Evolutionary conservation across 2,888 invertebrate species (phyloP), one percentile per base, ranked within the genome.

Genomic region (Tetheella fluctuosa): DNA sequence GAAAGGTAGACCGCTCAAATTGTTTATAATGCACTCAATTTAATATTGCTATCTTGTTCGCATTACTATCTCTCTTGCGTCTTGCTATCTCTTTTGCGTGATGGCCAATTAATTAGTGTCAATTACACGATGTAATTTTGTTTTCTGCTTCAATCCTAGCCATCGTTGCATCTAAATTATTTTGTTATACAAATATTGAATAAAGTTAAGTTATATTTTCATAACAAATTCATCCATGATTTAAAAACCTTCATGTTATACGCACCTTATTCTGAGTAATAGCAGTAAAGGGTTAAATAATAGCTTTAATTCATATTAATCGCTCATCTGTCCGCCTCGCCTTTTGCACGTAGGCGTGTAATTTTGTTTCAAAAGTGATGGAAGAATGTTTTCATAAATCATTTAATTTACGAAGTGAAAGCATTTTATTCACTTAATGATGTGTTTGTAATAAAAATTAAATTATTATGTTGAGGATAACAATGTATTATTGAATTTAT

Each of bases 291-390:
- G 87, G 86, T 88, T 84, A 77, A 79, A 81, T 88, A 84, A 87
- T 85, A 78, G 80, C 73, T 81, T 81, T 89, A 87, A 88, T 89
- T 84, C 84, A 85, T 84, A 89, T 89, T 85, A 86, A 89, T 88
- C 78, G 81, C 74, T 76, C 78, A 72, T 83, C 82, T 77, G 76
- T 70, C 74, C 69, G 71, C 75, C 76, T 66, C 76, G 69, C 76
- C 81, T 75, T 77, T 76, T 60, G 48, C 63, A 71, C 71, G 80
- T 78, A 76, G 74, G 79, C 71, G 74, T 76, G 73, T 79, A 80
- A 80, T 81, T 79, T 71, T 69, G 70, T 67, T 67, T 67, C 69
- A 75, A 72, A 74, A 64, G 34, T 55, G 69, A 71, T 48, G 73
- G 61, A 74, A 65, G 67, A 69, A 65, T 70, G 63, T 74, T 71